Conservation (phyloP, 1,140 invertebrate genomes). For the Drosophila trapezifrons region DNA sequence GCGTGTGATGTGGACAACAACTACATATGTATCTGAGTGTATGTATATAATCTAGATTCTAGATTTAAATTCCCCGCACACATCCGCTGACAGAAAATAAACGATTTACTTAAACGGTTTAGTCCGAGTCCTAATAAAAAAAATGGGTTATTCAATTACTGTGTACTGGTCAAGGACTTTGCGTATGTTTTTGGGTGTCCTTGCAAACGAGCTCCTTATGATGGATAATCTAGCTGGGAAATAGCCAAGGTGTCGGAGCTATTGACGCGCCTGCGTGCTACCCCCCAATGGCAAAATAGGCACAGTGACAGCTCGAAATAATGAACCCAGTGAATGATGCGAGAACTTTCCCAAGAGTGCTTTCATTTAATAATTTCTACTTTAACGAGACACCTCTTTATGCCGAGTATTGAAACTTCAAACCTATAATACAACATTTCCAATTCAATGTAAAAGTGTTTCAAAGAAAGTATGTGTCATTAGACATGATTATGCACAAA, state of each 20-base stretch:
- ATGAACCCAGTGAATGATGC: neutral
- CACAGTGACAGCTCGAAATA: conserved; percentile 3
- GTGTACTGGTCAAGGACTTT: conserved; percentile 49
- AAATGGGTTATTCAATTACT: conserved; percentile 31
- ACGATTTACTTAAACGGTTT: conserved; percentile 17
- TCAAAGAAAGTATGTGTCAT: too few species aligned
- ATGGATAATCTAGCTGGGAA: neutral
- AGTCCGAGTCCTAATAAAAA: neutral
- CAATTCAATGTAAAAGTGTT: neutral
- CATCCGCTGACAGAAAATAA: conserved; percentile 60
- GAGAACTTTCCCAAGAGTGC: neutral
- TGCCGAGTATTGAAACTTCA: neutral
- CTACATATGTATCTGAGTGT: neutral
- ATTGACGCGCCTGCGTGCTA: conserved; percentile 54
- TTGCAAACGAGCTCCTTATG: conserved; percentile 40
- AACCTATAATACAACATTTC: neutral
- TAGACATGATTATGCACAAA: too few species aligned
- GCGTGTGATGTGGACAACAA: conserved; percentile 14
- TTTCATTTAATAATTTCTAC: neutral
- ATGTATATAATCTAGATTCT: conserved; percentile 1
- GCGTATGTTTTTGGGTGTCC: conserved; percentile 26
- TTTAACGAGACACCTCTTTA: too few species aligned
- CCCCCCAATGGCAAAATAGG: neutral
- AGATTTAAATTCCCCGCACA: conserved; percentile 50
- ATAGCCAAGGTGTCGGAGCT: conserved; percentile 8